Evolutionary conservation across 1,140 invertebrate species (phyloP), one percentile per base, ranked within the genome.

Genomic region (Xylocopa sonorina): DNA sequence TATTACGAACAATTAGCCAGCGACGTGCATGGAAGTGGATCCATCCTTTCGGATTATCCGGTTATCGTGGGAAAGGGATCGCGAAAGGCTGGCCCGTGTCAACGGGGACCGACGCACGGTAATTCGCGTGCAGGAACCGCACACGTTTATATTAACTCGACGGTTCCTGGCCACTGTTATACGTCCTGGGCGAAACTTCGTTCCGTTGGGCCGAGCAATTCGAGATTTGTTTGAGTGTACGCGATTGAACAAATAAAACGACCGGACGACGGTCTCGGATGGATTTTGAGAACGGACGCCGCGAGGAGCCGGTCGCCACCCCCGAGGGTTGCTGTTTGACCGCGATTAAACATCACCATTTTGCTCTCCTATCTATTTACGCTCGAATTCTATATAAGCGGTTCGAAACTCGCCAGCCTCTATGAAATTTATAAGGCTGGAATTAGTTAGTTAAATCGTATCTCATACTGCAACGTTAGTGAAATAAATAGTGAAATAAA

Each of bases 161-260:
- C 64, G 21, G 9, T 55, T 55, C 60, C 67, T 64, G 60, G 60
- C 73, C 67, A 38, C 73, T 76, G 84, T 84, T 83, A 84, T 84
- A 80, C n/a, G n/a, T 62, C 58, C 38, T n/a, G 27, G 16, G 53
- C 34, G 81, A 83, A 84, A 72, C 66, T 76, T 63, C 29, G 34
- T 64, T 55, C 53, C 60, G 69, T 79, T 62, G 60, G 48, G 62
- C 53, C 43, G 75, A 84, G 77, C 74, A 83, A 84, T 84, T 75
- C 51, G 58, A 74, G 76, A 84, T 84, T 83, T 78, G 83, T 76
- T 79, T 72, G 82, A 51, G 69, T 78, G 78, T 72, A 80, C 77
- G 62, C 82, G 80, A 83, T 84, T 84, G 81, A 80, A 69, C 83
- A 83, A 83, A 84, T 71, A 75, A 67, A 73, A 71, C 67, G 2